These are phyloP conservation scores for Oenanthe melanoleuca DNA, from an alignment of 2,113 vertebrate species.

Conservation along the genomic window DNA sequence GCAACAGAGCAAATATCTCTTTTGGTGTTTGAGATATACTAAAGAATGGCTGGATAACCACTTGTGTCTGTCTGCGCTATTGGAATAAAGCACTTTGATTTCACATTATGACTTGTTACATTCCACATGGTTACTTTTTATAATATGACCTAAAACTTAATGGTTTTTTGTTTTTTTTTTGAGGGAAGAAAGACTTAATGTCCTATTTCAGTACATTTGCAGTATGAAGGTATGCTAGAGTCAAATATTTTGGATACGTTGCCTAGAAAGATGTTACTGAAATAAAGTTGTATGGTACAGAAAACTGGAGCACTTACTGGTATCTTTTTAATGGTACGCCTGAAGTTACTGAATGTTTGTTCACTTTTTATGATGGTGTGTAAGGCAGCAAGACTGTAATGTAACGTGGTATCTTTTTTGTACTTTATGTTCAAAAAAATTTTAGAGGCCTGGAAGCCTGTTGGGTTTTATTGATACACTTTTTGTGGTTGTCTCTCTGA, in stretches of 20 bases:
- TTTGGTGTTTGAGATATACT: neutral
- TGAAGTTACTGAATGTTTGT: conserved; percentile 53
- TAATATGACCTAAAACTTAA: conserved; percentile 35
- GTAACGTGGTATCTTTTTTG: conserved; percentile 46
- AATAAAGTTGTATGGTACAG: conserved; percentile 56
- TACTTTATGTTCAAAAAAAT: conserved; percentile 38
- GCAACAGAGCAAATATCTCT: neutral
- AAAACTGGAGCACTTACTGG: conserved; percentile 12
- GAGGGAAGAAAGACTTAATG: neutral
- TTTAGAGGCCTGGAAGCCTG: conserved; percentile 37
- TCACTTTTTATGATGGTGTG: conserved; percentile 11
- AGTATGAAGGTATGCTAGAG: conserved; percentile 2
- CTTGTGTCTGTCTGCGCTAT: neutral
- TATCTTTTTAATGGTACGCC: conserved; percentile 31
- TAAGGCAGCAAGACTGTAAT: conserved; percentile 52
- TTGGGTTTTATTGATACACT: conserved; percentile 37
- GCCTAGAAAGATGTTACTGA: conserved; percentile 45
- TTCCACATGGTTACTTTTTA: conserved; percentile 49
- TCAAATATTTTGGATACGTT: conserved; percentile 42
- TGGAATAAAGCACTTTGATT: conserved; percentile 57
- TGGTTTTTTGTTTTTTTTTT: neutral
- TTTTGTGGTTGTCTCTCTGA: conserved; percentile 33
- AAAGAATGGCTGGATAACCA: neutral
- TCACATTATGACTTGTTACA: conserved; percentile 51
- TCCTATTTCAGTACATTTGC: conserved; percentile 1